Base-by-base conservation (phyloP, 2,888 invertebrate species). In the Acanthosepion pharaonis region DNA sequence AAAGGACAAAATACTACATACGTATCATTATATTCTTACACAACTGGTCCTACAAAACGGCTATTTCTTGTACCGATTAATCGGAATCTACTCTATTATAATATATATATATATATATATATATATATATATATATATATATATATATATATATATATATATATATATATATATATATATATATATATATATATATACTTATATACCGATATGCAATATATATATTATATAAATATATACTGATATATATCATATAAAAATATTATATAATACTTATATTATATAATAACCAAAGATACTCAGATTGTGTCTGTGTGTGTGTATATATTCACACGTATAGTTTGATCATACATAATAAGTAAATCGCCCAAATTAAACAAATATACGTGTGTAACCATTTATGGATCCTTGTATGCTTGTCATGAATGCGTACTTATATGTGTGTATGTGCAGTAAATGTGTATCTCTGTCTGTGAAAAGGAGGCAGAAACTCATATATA, bases 191-290 rank as follows among this genome's bases (percentile, higher is more conserved):
- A 78, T 78, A 78, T 78, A 78, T 33, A 78, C 20, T 20, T 78
- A 78, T 78, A n/a, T 78, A 78, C 33, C 28, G 11, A 78, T 78
- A n/a, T 78, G n/a, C 8, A 78, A 64, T 78, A 78, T n/a, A 78
- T 78, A 78, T 78, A 78, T 78, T 78, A 78, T 78, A 78, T 78
- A 78, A 33, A 33, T 78, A 78, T 78, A 78, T 78, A 78, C 11
- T 33, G 11, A 78, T 78, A 78, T 78, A 78, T 78, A 78, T 15
- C 78, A 78, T 78, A 78, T 78, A 78, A 33, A 78, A 78, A 78
- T 78, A 78, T 78, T n/a, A 78, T 78, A 78, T 78, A 78, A 78
- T 59, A 53, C 18, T 42, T 94, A 23, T 93, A 93, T 93, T 55
- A 55, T 55, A 78, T 78, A 78, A 55, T 55, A 23, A 93, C 55